phyloP scores from a whole-genome alignment of 1,140 invertebrate genomes.

The Diabrotica virgifera region DNA sequence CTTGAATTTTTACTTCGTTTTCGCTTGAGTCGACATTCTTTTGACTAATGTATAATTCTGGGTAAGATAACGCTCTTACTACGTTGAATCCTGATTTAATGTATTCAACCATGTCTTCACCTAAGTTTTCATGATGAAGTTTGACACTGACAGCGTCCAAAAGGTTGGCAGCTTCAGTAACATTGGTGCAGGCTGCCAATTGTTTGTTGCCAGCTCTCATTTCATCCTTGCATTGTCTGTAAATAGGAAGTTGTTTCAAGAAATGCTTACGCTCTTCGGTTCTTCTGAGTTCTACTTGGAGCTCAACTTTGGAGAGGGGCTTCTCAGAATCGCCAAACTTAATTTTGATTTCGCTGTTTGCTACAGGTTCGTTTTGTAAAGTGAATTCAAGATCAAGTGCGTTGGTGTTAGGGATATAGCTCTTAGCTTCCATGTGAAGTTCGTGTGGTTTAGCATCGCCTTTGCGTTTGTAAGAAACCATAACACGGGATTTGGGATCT shows the following conservation, averaged over 20 bases:
- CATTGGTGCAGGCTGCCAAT: slow-evolving; percentile 54
- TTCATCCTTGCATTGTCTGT: slow-evolving; percentile 52
- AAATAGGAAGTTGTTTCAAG: slow-evolving; percentile 44
- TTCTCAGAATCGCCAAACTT: slow-evolving; percentile 49
- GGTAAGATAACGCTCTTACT: slow-evolving; percentile 18
- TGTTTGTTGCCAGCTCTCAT: slow-evolving; percentile 55
- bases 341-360: slow-evolving; percentile 51
- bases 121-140: slow-evolving; percentile 49
- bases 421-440: slow-evolving; percentile 47
- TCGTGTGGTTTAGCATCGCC: slow-evolving; percentile 42
- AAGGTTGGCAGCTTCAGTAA: slow-evolving; percentile 50
- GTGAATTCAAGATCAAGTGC: slow-evolving; percentile 53
- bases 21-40: slow-evolving; percentile 15
- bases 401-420: slow-evolving; percentile 49
- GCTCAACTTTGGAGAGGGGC: slow-evolving; percentile 43
- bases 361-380: slow-evolving; percentile 51
- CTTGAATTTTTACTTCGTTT: slow-evolving; percentile 52
- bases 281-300: slow-evolving; percentile 49
- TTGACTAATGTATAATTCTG: slow-evolving; percentile 19
- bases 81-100: slow-evolving; percentile 18
- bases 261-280: slow-evolving; percentile 52
- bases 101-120: slow-evolving; percentile 5
- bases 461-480: slow-evolving; percentile 48
- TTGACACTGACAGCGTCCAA: slow-evolving; percentile 51
- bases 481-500: slow-evolving; percentile 52